These are phyloP conservation scores for Copidosoma floridanum DNA, from an alignment of 1,140 invertebrate genomes.

Conservation along the genomic window DNA sequence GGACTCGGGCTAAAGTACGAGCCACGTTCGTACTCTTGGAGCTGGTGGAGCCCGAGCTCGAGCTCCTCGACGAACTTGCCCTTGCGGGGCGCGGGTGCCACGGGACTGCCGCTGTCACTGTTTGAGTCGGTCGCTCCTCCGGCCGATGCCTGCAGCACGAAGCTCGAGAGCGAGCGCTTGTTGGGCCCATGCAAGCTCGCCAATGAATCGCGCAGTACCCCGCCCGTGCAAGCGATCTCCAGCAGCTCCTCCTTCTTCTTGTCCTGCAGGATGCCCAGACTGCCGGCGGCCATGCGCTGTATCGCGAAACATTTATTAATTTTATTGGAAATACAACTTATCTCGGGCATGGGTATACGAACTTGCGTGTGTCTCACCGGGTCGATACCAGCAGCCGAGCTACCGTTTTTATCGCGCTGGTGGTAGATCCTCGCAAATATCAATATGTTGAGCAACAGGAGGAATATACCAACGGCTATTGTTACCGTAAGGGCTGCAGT, in stretches of 20 bases:
- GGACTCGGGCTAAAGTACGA: conserved; percentile 47
- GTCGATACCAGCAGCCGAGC: conserved; percentile 49
- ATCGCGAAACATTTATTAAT: neutral
- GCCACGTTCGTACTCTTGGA: conserved; percentile 56
- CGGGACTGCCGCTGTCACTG: conserved; percentile 7
- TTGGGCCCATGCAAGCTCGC: conserved; percentile 30
- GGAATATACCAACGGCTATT: conserved; percentile 86
- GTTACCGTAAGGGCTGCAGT: conserved; percentile 89
- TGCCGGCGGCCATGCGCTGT: too few relatives aligned
- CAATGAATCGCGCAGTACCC: conserved; percentile 30
- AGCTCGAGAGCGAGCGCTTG: conserved; percentile 60
- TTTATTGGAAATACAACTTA: too few relatives aligned
- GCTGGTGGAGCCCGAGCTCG: conserved; percentile 64
- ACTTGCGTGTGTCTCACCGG: conserved; percentile 15
- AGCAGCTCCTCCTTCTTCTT: conserved; percentile 74
- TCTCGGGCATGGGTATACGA: too few relatives aligned
- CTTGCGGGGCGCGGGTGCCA: conserved; percentile 59
- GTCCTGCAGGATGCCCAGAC: conserved; percentile 60
- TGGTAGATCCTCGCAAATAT: conserved; percentile 95
- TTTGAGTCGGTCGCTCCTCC: conserved; percentile 41
- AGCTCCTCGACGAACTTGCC: conserved; percentile 68
- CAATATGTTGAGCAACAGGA: conserved; percentile 85
- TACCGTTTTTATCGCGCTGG: conserved; percentile 68
- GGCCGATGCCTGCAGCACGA: conserved; percentile 25
- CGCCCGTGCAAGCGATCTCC: conserved; percentile 68